Conservation (phyloP, 2,888 invertebrate species). For the Andrena flavipes region DNA sequence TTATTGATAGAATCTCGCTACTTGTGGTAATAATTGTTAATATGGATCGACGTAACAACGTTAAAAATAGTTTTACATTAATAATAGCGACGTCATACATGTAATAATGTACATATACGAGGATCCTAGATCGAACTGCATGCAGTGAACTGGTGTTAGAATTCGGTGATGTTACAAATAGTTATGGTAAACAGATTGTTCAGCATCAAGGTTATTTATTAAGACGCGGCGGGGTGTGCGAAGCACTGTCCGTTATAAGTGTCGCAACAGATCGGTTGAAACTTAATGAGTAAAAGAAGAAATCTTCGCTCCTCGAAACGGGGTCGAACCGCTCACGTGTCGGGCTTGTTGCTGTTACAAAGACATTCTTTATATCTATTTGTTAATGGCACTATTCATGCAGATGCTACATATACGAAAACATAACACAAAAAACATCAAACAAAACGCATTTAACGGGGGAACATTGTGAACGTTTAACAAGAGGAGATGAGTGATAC, state of each 20-base stretch:
- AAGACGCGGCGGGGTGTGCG: neutral
- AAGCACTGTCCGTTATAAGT: neutral
- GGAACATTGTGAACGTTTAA: conserved; percentile 12
- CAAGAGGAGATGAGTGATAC: conserved; percentile 9
- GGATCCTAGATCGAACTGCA: conserved; percentile 30
- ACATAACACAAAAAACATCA: conserved; percentile 21
- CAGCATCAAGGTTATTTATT: neutral
- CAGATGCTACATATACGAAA: conserved; percentile 38
- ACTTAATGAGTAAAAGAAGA: conserved; percentile 5
- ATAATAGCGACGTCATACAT: conserved; percentile 36
- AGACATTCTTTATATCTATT: conserved; percentile 23
- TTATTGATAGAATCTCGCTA: conserved; percentile 63
- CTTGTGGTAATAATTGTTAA: conserved; percentile 56
- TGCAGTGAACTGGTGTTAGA: conserved; percentile 7
- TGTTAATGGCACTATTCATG: conserved; percentile 56
- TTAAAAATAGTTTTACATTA: conserved; percentile 65
- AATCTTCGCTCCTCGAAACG: neutral
- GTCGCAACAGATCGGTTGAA: conserved; percentile 14
- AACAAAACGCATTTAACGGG: conserved; percentile 34
- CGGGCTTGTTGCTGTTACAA: neutral
- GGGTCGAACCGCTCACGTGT: neutral
- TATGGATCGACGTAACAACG: conserved; percentile 57
- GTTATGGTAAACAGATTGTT: conserved; percentile 1
- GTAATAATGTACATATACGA: conserved; percentile 40
- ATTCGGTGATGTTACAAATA: conserved; percentile 16